Evolutionary conservation across 2,888 invertebrate species (phyloP), one percentile per base, ranked within the genome.

Genomic region (Anagyrus pseudococci): DNA sequence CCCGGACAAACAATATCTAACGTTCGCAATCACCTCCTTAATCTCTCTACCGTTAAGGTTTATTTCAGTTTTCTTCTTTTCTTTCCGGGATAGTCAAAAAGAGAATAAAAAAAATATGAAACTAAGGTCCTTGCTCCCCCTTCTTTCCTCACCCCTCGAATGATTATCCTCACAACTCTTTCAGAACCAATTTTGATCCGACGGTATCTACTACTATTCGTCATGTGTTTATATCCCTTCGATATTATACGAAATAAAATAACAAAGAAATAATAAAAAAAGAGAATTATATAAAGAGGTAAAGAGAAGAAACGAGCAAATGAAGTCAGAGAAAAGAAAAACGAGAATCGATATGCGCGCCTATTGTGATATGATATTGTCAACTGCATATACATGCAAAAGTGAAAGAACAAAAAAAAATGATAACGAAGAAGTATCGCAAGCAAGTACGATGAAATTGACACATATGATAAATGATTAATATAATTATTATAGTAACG

Each of bases 351-450:
- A 64, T 58, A 50, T 63, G 64, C 64, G 61, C 64, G 67, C 23
- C 55, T 59, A 67, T 71, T 70, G 70, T 71, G 69, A 73, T 72
- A 72, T 71, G 68, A 72, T 72, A 72, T 71, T 71, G 71, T 73
- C 71, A 71, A 71, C 70, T 72, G 71, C 69, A 47, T 15, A 20
- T 20, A 71, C 55, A 66, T 47, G 41, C 53, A 62, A 58, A 65
- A 58, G 46, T 37, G 33, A 37, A 37, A 37, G 8, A 46, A 46
- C 2, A 43, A 55, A 57, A 55, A 43, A 57, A 62, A 56, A 60
- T 66, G 56, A 53, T 62, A 61, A 71, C 68, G 69, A 62, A 60
- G 47, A 67, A 54, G 67, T 62, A 67, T 59, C 54, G 56, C 64
- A 62, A 62, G 57, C 56, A 64, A 64, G 62, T 54, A 63, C 57